Evolutionary conservation across 2,888 invertebrate species (phyloP).

Genomic region (Perithous albicinctus): DNA sequence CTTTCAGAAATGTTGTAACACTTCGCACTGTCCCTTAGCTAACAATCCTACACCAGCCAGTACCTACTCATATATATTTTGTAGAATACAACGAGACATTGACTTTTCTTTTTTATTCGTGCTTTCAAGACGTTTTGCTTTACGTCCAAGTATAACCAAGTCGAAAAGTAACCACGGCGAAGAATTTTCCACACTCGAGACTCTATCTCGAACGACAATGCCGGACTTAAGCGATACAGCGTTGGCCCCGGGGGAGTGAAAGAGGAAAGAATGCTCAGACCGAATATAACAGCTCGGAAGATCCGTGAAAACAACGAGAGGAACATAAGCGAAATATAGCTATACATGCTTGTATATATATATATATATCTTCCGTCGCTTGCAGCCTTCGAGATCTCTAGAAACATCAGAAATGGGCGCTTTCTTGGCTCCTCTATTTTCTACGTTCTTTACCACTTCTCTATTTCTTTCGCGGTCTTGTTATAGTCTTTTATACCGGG

Average conservation of each 20-base stretch:
- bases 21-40: too few relatives aligned
- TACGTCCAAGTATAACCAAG: not conserved
- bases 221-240: not conserved
- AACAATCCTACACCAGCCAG: not conserved
- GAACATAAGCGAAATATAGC: not conserved
- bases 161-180: not conserved
- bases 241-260: not conserved
- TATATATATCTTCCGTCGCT: not conserved
- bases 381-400: not conserved
- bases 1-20: too few relatives aligned
- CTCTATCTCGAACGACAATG: constrained; percentile 13
- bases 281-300: not conserved
- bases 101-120: constrained; percentile 5
- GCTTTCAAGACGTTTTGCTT: constrained; percentile 10
- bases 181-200: constrained; percentile 7
- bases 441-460: not conserved
- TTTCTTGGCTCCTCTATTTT: constrained; percentile 2
- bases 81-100: not conserved
- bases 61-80: not conserved
- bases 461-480: constrained; percentile 1
- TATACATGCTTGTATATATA: too few relatives aligned
- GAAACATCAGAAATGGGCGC: constrained; percentile 2
- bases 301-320: constrained; percentile 1
- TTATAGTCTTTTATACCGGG: not conserved
- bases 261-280: not conserved